Percentiles rank a stretch among this genome's conserved stretches.
Conservation (phyloP, 2,113 vertebrate genomes). For the Corapipo altera region DNA sequence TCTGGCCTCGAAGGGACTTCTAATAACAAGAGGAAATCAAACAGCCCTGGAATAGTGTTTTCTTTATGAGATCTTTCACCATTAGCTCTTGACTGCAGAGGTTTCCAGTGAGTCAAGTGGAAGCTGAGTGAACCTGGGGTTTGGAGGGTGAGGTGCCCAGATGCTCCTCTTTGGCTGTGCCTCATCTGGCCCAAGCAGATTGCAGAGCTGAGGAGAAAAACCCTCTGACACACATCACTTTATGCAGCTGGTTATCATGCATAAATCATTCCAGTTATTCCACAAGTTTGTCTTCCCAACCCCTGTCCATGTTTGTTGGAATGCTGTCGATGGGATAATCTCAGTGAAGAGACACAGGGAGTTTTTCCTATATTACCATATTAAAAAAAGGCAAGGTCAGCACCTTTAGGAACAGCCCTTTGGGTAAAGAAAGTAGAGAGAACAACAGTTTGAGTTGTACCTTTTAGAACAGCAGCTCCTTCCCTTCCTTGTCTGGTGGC, state of each 20-base stretch:
- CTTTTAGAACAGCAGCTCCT: neutral
- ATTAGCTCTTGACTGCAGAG: neutral
- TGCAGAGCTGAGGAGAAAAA: neutral
- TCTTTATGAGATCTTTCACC: neutral
- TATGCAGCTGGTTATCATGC: neutral
- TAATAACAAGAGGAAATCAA: neutral
- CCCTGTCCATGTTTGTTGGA: neutral
- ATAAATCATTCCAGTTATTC: neutral
- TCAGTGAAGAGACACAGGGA: neutral
- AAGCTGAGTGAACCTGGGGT: neutral
- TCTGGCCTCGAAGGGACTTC: neutral
- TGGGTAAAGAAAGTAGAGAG: neutral
- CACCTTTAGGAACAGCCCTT: neutral
- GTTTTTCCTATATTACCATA: neutral
- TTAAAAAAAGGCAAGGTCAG: neutral
- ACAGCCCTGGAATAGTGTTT: neutral
- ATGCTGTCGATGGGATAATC: neutral
- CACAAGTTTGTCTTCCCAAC: neutral
- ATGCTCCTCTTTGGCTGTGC: neutral
- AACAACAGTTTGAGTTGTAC: neutral
- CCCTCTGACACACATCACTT: no score
- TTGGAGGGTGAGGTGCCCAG: neutral
- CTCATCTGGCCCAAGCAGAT: neutral
- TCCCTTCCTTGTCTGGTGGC: neutral
- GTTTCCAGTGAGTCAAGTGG: neutral